Evolutionary conservation across 2,113 vertebrate genomes (phyloP), one percentile per base, ranked within the genome.

Genomic region (Alectura lathami): DNA sequence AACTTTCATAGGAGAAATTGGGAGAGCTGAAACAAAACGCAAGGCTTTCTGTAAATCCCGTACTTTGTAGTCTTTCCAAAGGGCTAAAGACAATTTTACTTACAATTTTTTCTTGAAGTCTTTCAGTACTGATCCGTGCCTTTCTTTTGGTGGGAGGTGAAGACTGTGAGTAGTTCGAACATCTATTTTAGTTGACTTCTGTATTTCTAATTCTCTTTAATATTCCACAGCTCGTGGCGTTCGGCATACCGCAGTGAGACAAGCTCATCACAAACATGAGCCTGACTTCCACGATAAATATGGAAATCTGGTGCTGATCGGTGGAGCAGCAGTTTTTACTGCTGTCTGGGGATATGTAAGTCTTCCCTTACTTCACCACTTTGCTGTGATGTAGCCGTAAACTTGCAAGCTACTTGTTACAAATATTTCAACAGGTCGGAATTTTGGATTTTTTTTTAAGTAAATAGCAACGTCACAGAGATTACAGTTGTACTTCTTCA

Each of bases 241-340:
- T 93, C 97, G 94, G 74, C 97, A 76, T 51, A 89, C 94, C 16
- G 51, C 96, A 34, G 60, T 96, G 72, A 97, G 98, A 80, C 96
- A 83, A 18, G 95, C 77, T 64, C 98, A 98, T 40, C 96, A 93
- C 81, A 98, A 97, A 83, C 10, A 89, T 6, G 88, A 81, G 50
- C 96, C 97, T 2, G 32, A 89, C 94, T 98, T 98, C 86, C 98
- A 98, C 13, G 98, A 98, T 38, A 98, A 98, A 42, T 98, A 98
- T 0, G 98, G 98, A 32, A 98, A 96, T 80, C 47, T 96, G 22
- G 18, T 98, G 36, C 97, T 98, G 29, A 79, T 98, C 2, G 84
- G 96, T 8, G 98, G 98, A 89, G 36, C 80, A 0, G 5, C 72
- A 5, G 60, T 97, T 84, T 98, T 95, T 91, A 11, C 93, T 32